Evolutionary conservation across 2,888 invertebrate genomes (phyloP).

Genomic region (Hirudinaria manillensis): DNA sequence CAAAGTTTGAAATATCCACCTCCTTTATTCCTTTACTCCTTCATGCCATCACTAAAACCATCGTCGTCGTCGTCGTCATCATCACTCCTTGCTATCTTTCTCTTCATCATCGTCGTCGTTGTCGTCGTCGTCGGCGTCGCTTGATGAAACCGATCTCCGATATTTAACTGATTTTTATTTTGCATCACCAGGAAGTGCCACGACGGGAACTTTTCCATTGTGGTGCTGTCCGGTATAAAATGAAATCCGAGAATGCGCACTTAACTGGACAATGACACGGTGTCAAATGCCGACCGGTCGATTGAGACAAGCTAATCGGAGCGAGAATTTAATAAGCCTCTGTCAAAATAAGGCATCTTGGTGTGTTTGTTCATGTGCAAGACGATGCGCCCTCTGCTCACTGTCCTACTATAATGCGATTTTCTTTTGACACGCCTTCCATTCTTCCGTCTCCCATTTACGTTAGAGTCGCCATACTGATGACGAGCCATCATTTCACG

Average conservation of each 20-base stretch:
- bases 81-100: neutral
- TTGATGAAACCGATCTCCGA: neutral
- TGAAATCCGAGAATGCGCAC: constrained; percentile 17
- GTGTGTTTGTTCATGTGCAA: constrained; percentile 19
- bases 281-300: constrained; percentile 16
- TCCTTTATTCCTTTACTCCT: too few species aligned
- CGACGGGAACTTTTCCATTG: constrained; percentile 4
- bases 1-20: neutral
- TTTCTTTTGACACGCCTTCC: neutral
- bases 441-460: neutral
- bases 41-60: neutral
- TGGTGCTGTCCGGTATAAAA: constrained; percentile 12
- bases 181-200: constrained; percentile 13
- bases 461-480: neutral
- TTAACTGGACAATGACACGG: constrained; percentile 18
- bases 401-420: neutral
- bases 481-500: neutral
- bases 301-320: constrained; percentile 19
- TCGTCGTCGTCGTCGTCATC: neutral
- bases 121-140: neutral
- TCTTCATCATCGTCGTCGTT: constrained; percentile 3
- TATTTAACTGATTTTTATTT: constrained; percentile 1
- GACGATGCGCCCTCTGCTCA: constrained; percentile 15
- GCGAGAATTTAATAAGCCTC: constrained; percentile 18
- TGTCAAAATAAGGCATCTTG: constrained; percentile 15